Base-by-base conservation (phyloP, 2,113 vertebrate genomes). In the western clawed frog (Xenopus tropicalis) region DNA sequence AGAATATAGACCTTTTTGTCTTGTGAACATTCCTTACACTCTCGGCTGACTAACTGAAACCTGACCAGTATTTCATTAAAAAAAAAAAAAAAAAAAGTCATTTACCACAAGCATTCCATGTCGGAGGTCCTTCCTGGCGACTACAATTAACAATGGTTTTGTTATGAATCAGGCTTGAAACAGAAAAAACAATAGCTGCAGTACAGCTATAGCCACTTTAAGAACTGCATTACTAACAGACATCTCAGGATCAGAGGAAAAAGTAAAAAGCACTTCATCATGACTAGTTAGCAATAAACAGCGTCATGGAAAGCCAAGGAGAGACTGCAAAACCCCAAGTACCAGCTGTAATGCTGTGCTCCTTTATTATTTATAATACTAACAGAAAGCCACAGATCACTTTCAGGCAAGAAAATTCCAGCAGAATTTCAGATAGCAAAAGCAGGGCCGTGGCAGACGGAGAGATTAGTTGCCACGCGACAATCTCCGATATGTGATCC, bases 161-260 rank as follows among this genome's bases (percentile, higher is more conserved):
- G 62, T 22, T 66, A 65, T 66, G 62, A 66, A 73, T 43, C 46
- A 48, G 63, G 11, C 29, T 13, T 1, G 23, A 37, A 37, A 37
- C 29, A 37, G 29, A 37, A 37, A 29, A 72, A 64, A 73, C 71
- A 73, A 73, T 73, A 43, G 61, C 48, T 22, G 52, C 70, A 37
- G 29, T 37, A 37, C 6, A 52, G 46, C 48, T 56, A 63, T 13
- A n/a, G 46, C 23, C 17, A 57, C 51, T 25, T 20, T 20, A 14
- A 58, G 61, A 66, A 71, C 11, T 37, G 22, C 19, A 29, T 8
- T 16, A 19, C 25, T 14, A 48, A 3, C 4, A 71, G 67, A 62
- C 64, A 51, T 52, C 46, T 67, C 46, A 24, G 14, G 22, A 43
- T 22, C 22, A 14, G 61, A 64, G 16, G 24, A 16, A 72, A 72